These are phyloP conservation scores for Myiotriccus ornatus DNA, from an alignment of 2,797 vertebrate genomes.

Conservation along the genomic window DNA sequence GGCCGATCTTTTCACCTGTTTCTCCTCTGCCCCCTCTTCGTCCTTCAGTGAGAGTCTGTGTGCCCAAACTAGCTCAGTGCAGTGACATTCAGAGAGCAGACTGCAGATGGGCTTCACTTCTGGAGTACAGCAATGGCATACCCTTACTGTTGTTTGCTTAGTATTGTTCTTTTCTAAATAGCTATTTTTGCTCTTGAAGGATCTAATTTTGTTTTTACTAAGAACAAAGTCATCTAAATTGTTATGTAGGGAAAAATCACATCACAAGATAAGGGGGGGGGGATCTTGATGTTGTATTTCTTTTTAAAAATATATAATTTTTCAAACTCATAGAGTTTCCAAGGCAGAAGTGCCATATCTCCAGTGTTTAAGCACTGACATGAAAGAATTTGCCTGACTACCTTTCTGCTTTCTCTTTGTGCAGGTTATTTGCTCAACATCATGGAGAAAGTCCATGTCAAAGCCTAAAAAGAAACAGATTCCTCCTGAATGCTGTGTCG, in stretches of 20 bases:
- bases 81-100: not conserved
- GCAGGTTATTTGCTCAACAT: not conserved
- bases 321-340: not conserved
- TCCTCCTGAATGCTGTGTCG: not conserved
- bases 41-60: not conserved
- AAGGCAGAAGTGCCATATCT: not conserved
- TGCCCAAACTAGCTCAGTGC: not conserved
- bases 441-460: not conserved
- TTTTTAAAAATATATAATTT: not conserved
- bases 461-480: not conserved
- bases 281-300: not conserved
- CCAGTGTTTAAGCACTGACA: not conserved
- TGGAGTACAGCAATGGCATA: not conserved
- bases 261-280: not conserved
- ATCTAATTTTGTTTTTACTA: constrained; percentile 4
- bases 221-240: not conserved
- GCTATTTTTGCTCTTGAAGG: not conserved
- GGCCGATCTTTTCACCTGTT: not conserved
- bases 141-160: not conserved
- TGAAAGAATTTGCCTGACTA: not conserved
- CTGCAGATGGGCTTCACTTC: not conserved
- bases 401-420: not conserved
- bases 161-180: not conserved
- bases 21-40: not conserved
- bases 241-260: not conserved